Evolutionary conservation across 2,113 vertebrate genomes (phyloP), one percentile per base, ranked within the genome.

Genomic region (Amblyopsis rosae): DNA sequence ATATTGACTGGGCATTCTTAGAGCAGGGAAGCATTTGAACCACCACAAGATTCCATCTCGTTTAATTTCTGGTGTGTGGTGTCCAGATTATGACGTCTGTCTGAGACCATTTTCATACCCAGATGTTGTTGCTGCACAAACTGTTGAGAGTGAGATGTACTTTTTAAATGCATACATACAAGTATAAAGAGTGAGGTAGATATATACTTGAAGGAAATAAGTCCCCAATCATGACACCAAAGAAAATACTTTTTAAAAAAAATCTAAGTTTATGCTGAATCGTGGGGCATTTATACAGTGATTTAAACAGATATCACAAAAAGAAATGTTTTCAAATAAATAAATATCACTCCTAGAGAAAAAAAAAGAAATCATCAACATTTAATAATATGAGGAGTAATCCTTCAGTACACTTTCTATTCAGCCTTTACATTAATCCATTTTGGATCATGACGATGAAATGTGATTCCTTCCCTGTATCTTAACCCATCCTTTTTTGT

Each of bases 171-270:
- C 55, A 87, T 69, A 88, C 55, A 88, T 79, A 73, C 77, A 75
- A 82, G 82, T 77, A 68, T 81, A 85, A 90, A 89, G 80, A 89
- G 88, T 91, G 90, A 93, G 92, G 90, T 93, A 93, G 90, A 91
- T 90, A 88, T 79, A 90, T 82, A 86, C 59, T 82, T 76, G 62
- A 89, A 89, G 75, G 81, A 79, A 79, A 73, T 71, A 71, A 59
- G 26, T 76, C 86, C 88, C 86, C 86, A 88, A 78, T 89, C 82
- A 89, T 86, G 83, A 90, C 87, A 88, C 84, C 84, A 88, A 86
- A 88, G 80, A 90, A 87, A 91, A 87, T 79, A 82, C 77, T 80
- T 82, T 16, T 82, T 16, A 86, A 78, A 67, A 54, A 58, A 33
- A 89, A 69, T 74, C 71, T 67, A 80, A 82, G 74, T 88, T 91